Base-by-base conservation (phyloP, 2,888 invertebrate genomes). In the Cataglyphis livida region DNA sequence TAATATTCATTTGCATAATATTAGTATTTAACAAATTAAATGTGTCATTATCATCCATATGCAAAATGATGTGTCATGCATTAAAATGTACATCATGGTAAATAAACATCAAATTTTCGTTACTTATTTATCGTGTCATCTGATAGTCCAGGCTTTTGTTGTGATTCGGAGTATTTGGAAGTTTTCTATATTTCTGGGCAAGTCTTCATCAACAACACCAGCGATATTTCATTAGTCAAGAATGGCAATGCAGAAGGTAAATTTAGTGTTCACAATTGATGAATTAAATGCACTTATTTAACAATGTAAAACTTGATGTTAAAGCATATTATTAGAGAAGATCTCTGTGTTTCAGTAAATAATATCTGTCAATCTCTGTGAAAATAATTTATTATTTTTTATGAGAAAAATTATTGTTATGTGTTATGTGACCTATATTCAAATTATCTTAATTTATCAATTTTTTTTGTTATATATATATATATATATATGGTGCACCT, bases 221-320 rank as follows among this genome's bases (percentile, higher is more conserved):
- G 87, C 85, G 82, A 87, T 86, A 85, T 82, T 88, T 88, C 85
- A 51, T 85, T 86, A 85, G 82, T 88, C 90, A 85, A 82, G 87
- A 88, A 91, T 91, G 91, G 87, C 91, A 70, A 91, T 91, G 91
- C 90, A 91, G 79, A 91, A 91, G 91, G 91, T 91, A 91, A 91
- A 90, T 85, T 85, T 68, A 64, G 82, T 73, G 84, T 81, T 65
- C 84, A 84, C 81, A 75, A 85, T 61, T 82, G 82, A 84, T 82
- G 82, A 87, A 87, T 89, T 89, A 90, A 87, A 59, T 84, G 81
- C 86, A 83, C 82, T 82, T 82, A 89, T 82, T 64, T 76, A 87
- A 86, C 82, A 88, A 87, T 71, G 61, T 79, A 38, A 85, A 61
- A 76, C 61, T 61, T n/a, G 21, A 71, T 83, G 44, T 89, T 81